Evolutionary conservation across 2,888 invertebrate species (phyloP).

Genomic region (Drosophila austrosaltans): DNA sequence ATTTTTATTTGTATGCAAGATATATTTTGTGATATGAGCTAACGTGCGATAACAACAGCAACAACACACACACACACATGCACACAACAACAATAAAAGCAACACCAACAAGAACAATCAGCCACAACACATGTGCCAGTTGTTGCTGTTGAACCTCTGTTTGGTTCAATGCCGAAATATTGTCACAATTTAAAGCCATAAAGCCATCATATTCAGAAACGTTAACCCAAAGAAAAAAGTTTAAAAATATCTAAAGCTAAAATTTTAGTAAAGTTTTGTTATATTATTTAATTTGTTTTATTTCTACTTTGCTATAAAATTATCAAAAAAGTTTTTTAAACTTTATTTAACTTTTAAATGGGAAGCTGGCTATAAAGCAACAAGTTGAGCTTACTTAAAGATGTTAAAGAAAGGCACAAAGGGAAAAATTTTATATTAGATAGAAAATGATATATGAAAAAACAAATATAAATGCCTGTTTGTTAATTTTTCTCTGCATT

Average conservation of each 20-base stretch:
- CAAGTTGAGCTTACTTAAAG: too few relatives aligned
- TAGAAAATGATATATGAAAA: too few relatives aligned
- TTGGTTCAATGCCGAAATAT: constrained; percentile 55
- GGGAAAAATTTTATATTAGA: too few relatives aligned
- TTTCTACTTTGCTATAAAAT: too few relatives aligned
- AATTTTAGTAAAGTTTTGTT: background rate
- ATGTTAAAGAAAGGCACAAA: too few relatives aligned
- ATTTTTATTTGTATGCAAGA: constrained; percentile 58
- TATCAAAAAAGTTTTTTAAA: too few relatives aligned
- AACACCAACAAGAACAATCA: constrained; percentile 2
- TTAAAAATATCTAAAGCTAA: constrained; percentile 22
- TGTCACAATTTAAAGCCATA: constrained; percentile 47
- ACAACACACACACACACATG: background rate
- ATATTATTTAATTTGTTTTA: too few relatives aligned
- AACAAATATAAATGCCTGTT: too few relatives aligned
- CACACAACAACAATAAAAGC: constrained; percentile 6
- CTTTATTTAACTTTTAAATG: too few relatives aligned
- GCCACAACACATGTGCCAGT: constrained; percentile 57
- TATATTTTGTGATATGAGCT: constrained; percentile 46
- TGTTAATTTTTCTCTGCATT: too few relatives aligned
- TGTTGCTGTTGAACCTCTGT: constrained; percentile 29
- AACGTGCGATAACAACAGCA: constrained; percentile 44
- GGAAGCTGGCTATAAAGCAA: too few relatives aligned
- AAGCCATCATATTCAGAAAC: constrained; percentile 36
- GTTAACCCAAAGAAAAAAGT: background rate